phyloP scores from a whole-genome alignment of 2,888 invertebrate species.

The Idaea dimidiata region DNA sequence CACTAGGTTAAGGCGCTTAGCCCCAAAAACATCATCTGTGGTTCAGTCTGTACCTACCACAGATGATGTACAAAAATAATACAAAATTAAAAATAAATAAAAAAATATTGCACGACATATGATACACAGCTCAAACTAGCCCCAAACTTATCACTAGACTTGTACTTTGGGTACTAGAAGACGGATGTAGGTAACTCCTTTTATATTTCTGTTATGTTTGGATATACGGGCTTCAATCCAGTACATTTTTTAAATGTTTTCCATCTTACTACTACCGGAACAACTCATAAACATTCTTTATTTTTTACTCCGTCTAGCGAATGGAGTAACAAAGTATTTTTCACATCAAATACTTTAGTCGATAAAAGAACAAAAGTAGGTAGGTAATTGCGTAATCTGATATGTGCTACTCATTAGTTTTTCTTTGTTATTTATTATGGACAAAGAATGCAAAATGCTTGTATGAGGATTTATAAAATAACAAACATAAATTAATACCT shows the following conservation, averaged over 20 bases:
- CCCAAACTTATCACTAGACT: too few relatives aligned
- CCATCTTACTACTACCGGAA: slow-evolving; percentile 1
- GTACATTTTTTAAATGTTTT: background rate
- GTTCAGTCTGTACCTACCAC: too few relatives aligned
- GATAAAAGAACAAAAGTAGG: background rate
- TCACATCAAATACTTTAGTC: slow-evolving; percentile 1
- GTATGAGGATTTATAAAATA: background rate
- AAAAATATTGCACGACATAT: too few relatives aligned
- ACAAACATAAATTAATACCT: background rate
- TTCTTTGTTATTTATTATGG: background rate
- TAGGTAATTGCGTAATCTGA: background rate
- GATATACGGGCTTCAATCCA: background rate
- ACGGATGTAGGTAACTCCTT: too few relatives aligned
- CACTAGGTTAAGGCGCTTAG: background rate
- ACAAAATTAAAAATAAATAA: too few relatives aligned
- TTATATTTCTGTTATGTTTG: too few relatives aligned
- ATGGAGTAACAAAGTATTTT: background rate
- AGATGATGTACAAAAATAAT: too few relatives aligned
- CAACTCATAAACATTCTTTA: background rate
- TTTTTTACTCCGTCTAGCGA: background rate
- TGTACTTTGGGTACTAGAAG: too few relatives aligned
- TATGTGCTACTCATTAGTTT: slow-evolving; percentile 1
- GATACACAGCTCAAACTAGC: too few relatives aligned
- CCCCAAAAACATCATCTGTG: too few relatives aligned
- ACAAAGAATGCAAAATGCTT: background rate